Conservation (phyloP, 2,113 vertebrate species). For the Choloepus hoffmanni region DNA sequence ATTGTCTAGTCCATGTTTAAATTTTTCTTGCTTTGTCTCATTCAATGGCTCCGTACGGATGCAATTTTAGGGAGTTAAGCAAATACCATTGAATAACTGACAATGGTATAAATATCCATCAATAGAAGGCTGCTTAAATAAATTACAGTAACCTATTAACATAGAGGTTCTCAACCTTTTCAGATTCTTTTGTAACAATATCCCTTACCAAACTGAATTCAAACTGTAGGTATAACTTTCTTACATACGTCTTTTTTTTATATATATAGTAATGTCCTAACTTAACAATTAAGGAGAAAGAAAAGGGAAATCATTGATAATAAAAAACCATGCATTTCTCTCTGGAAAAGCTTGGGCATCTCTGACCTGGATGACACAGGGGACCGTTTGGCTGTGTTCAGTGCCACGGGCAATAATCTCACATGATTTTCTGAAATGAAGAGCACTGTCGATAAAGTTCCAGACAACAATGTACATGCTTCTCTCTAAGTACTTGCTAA, state of each 20-base stretch:
- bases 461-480: not conserved
- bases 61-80: not conserved
- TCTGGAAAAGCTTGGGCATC: not conserved
- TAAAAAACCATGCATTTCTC: not conserved
- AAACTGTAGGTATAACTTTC: not conserved
- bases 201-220: not conserved
- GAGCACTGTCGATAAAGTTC: not conserved
- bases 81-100: not conserved
- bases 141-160: not conserved
- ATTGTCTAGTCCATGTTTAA: not conserved
- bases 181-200: not conserved
- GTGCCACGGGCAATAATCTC: not conserved
- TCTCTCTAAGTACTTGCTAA: not conserved
- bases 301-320: not conserved
- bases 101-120: not conserved
- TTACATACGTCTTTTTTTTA: not conserved
- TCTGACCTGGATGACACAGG: not conserved
- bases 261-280: not conserved
- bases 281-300: not conserved
- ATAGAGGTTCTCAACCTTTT: not conserved
- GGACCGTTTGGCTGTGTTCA: not conserved
- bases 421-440: not conserved
- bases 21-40: not conserved
- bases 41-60: not conserved
- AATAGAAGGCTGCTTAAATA: not conserved